Evolutionary conservation across 1,140 invertebrate species (phyloP), one percentile per base, ranked within the genome.

Genomic region (Drosophila quadrilineata): DNA sequence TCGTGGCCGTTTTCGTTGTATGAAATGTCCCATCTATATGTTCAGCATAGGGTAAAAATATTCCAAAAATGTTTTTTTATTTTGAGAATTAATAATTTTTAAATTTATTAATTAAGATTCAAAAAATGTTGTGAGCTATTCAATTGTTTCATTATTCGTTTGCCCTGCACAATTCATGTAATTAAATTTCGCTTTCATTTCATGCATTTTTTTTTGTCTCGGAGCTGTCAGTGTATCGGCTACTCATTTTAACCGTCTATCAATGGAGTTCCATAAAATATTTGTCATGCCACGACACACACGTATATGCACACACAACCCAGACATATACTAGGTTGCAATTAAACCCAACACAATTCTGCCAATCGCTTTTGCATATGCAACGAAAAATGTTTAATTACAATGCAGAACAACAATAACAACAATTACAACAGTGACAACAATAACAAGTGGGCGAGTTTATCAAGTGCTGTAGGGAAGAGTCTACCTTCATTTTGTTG

Each of bases 371-470:
- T 40, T 41, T 60, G 29, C 58, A 80, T 72, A 65, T 72, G 77
- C 68, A 73, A 57, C 73, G 69, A 72, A 62, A 60, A 84, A 84
- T 73, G 76, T 79, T 84, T 82, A 82, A 82, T 82, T 82, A 82
- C 77, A 82, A 70, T 73, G 48, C 59, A 65, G 41, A 48, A 12
- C n/a, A n/a, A n/a, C n/a, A 35, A 54, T 6, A 45, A 52, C 49
- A 72, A 72, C 53, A 71, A 50, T 64, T 58, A 46, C 53, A 65
- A 40, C 5, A 28, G 19, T 29, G 62, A 49, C 10, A 52, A 49
- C 54, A 60, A 65, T 54, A 67, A 29, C 48, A 41, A 46, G 19
- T 16, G 31, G 2, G 8, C 24, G 29, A 12, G 6, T n/a, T 2
- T 21, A 26, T 14, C 2, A n/a, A 12, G 22, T 16, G 6, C 28